Conservation (phyloP, 2,888 invertebrate species). For the Arge pagana region DNA sequence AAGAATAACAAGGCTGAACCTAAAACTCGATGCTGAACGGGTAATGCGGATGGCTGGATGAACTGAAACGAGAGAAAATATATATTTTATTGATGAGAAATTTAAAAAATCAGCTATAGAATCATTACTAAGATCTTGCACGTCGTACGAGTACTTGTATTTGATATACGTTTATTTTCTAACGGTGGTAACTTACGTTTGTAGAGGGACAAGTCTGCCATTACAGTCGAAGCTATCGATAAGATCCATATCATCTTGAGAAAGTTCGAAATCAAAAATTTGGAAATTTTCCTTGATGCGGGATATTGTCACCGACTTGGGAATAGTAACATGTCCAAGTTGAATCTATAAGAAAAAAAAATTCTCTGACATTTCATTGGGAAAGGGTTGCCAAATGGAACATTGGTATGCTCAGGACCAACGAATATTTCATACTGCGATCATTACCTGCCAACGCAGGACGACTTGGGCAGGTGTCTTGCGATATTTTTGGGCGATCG, state of each 20-base stretch:
- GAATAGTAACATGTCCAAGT: conserved; percentile 64
- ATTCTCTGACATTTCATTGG: background rate
- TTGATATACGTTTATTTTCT: no score
- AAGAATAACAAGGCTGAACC: conserved; percentile 16
- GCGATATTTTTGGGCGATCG: conserved; percentile 68
- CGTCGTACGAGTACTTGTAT: no score
- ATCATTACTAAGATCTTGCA: no score
- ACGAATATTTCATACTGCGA: no score
- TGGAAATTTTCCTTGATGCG: conserved; percentile 67
- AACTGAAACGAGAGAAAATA: background rate
- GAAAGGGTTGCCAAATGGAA: no score
- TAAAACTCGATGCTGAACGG: conserved; percentile 60
- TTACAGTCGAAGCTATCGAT: conserved; percentile 53
- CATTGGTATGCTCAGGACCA: no score
- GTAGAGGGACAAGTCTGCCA: conserved; percentile 37
- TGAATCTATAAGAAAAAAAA: conserved; percentile 57
- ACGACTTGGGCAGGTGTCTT: conserved; percentile 74
- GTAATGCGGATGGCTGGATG: conserved; percentile 56
- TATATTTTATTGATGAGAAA: no score
- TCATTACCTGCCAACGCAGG: conserved; percentile 63
- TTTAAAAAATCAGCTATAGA: no score
- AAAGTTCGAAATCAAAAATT: conserved; percentile 67
- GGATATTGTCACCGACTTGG: conserved; percentile 66
- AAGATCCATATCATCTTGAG: conserved; percentile 58
- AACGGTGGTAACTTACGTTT: no score